Conservation (phyloP, 2,797 vertebrate genomes). For the Pantherophis vulpinus region DNA sequence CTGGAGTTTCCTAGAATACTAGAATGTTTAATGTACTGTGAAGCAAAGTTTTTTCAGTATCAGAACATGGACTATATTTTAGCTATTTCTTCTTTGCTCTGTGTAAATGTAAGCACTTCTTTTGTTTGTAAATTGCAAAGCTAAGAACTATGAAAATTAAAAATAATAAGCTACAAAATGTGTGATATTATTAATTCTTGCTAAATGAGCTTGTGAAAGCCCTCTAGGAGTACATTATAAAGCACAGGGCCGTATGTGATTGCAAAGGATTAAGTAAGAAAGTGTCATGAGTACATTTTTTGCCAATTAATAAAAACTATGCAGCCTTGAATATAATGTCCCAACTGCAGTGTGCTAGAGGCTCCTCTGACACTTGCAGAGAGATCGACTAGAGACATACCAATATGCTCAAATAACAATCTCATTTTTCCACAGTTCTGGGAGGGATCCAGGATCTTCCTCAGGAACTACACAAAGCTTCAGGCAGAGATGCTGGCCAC, state of each 20-base stretch:
- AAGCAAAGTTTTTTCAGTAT: background rate
- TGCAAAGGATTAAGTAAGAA: background rate
- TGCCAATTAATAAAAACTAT: background rate
- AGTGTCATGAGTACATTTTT: background rate
- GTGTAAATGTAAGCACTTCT: background rate
- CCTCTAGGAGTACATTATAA: background rate
- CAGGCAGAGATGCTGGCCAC: conserved; percentile 6
- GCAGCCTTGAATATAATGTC: background rate
- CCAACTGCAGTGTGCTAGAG: background rate
- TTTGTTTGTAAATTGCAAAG: background rate
- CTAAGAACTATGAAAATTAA: background rate
- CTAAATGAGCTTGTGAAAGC: background rate
- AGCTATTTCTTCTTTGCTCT: background rate
- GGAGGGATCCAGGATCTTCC: background rate
- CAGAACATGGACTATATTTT: background rate
- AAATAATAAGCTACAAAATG: background rate
- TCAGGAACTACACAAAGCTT: background rate
- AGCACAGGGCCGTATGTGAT: background rate
- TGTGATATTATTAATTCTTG: background rate
- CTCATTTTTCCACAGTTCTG: no score
- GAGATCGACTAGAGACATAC: background rate
- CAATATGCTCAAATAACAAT: background rate
- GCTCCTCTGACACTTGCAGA: background rate
- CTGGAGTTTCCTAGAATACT: background rate
- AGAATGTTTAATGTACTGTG: background rate